phyloP scores from a whole-genome alignment of 2,797 vertebrate species.

The Galago senegalensis region DNA sequence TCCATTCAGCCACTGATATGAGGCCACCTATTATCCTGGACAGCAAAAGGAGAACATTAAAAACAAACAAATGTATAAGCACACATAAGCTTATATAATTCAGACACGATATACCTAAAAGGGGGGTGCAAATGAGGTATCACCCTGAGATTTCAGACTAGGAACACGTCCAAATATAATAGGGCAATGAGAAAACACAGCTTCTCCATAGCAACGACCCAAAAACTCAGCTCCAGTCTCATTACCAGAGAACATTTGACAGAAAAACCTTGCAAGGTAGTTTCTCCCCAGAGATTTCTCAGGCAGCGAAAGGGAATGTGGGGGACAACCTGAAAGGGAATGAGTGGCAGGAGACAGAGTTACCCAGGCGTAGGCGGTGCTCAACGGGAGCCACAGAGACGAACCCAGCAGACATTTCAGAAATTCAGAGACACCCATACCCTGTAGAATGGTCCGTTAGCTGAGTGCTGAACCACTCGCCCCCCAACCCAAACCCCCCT shows the following conservation, averaged over 20 bases:
- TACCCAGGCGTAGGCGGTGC: slow-evolving; percentile 22
- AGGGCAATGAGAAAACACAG: slow-evolving; percentile 27
- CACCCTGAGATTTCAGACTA: background rate
- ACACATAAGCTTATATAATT: background rate
- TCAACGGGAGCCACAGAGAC: background rate
- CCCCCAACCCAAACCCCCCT: background rate
- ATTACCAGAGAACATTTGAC: slow-evolving; percentile 44
- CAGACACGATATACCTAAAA: background rate
- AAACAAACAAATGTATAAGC: background rate
- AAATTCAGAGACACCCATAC: background rate
- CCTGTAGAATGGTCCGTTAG: background rate
- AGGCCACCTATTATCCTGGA: background rate
- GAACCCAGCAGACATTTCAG: background rate
- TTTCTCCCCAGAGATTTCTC: background rate
- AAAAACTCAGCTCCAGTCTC: slow-evolving; percentile 23
- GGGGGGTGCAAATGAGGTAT: background rate
- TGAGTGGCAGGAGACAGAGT: background rate
- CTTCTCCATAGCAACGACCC: slow-evolving; percentile 65
- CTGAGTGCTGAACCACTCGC: background rate
- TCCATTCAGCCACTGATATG: background rate
- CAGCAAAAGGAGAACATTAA: background rate
- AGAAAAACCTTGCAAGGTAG: slow-evolving; percentile 18
- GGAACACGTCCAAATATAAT: background rate
- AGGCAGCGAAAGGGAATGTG: background rate
- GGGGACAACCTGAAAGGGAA: slow-evolving; percentile 34